Base-by-base conservation (phyloP, 2,113 vertebrate species). In the Entomyzon cyanotis region DNA sequence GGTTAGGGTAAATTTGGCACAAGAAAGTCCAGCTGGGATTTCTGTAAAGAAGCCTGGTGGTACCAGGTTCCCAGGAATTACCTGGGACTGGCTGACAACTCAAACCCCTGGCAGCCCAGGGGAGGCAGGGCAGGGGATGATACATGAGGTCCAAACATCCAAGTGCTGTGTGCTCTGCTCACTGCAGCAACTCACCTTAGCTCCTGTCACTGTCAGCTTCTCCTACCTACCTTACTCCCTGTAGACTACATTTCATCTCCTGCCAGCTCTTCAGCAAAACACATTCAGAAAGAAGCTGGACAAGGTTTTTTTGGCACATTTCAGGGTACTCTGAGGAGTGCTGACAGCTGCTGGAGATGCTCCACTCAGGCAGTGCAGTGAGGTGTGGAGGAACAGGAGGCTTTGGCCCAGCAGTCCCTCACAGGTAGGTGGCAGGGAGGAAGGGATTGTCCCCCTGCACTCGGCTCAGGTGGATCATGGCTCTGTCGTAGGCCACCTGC, bases 401-500 rank as follows among this genome's bases (percentile, higher is more conserved):
- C 41, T 10, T 10, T 3, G 71, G 65, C 55, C 4, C 78, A 37
- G 56, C 18, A 18, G 7, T 10, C 49, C 83, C 95, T 98, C 97
- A 99, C 96, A 99, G 97, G 94, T 98, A 99, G 95, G 56, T 97
- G 91, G 99, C 98, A 1, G 98, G 95, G 49, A 99, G 90, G 4
- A 99, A 99, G 95, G 98, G 98, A 18, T 99, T 98, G 64, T 98
- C 98, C 17, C 99, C 98, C 91, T 98, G 98, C 63, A 99, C 99
- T 0, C 99, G 94, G 98, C 99, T 99, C 98, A 98, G 97, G 97
- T 99, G 99, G 74, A 98, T 98, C 98, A 99, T 98, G 69, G 99
- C 99, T 2, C 99, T 98, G 98, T 99, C 99, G 1, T 99, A 99
- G 7, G 99, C 99, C 98, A 99, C 98, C 97, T 99, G 99, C 69